These are phyloP conservation scores for Drosophila mayaguana DNA, from an alignment of 2,888 invertebrate species.

Conservation along the genomic window DNA sequence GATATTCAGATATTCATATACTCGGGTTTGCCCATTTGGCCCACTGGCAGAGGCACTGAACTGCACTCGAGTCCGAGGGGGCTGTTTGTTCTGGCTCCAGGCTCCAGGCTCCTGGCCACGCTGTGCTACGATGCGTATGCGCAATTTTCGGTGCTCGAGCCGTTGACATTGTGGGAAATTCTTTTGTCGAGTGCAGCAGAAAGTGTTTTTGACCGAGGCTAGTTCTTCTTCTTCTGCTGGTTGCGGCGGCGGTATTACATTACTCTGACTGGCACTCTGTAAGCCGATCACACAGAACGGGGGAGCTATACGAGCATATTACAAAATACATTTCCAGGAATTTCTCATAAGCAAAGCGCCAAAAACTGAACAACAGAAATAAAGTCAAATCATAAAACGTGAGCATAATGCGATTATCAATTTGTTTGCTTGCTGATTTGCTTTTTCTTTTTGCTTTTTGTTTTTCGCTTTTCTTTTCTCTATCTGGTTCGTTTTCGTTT, in stretches of 20 bases:
- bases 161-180: conserved; percentile 77
- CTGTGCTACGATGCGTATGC: conserved; percentile 67
- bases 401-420: conserved; percentile 58
- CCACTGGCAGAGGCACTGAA: conserved; percentile 58
- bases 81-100: not conserved
- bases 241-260: conserved; percentile 55
- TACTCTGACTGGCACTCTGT: conserved; percentile 53
- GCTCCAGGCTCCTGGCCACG: conserved; percentile 7
- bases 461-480: not conserved
- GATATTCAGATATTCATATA: not conserved
- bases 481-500: not conserved
- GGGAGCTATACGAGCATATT: conserved; percentile 54
- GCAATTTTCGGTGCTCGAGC: conserved; percentile 58
- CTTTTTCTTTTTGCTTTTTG: not conserved
- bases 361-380: conserved; percentile 9
- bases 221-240: not conserved
- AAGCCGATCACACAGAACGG: conserved; percentile 54
- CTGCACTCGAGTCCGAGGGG: conserved; percentile 23
- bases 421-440: conserved; percentile 29
- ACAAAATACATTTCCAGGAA: conserved; percentile 67
- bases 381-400: conserved; percentile 10
- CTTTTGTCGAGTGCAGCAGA: conserved; percentile 74
- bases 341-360: conserved; percentile 22
- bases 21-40: not conserved
- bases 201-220: conserved; percentile 31